phyloP scores from a whole-genome alignment of 2,888 invertebrate species.

The Artemia sp. region DNA sequence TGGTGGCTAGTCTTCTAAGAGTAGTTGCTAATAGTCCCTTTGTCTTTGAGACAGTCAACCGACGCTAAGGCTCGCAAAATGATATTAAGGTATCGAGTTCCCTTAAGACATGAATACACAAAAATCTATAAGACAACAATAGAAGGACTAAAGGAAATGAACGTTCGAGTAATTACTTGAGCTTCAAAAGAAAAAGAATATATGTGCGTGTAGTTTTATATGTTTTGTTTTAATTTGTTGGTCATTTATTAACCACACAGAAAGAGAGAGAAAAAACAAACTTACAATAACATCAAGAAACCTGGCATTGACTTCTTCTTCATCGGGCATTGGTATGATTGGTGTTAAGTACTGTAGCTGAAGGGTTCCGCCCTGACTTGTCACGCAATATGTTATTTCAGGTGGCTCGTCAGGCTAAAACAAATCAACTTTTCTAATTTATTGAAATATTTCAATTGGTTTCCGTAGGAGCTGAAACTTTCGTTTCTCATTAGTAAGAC shows the following conservation, averaged over 20 bases:
- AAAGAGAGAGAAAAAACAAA: conserved; percentile 26
- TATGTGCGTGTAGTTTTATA: not conserved
- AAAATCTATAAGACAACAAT: no score
- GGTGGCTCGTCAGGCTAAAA: conserved; percentile 60
- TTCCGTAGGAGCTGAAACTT: no score
- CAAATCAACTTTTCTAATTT: conserved; percentile 18
- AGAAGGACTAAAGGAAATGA: no score
- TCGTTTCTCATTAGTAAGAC: no score
- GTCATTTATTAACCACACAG: not conserved
- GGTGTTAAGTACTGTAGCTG: conserved; percentile 75
- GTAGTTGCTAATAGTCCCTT: no score
- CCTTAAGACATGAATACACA: no score
- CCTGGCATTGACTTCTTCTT: conserved; percentile 77
- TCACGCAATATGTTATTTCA: conserved; percentile 84
- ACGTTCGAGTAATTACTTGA: not conserved
- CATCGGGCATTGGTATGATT: conserved; percentile 81
- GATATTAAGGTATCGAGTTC: no score
- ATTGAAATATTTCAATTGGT: conserved; percentile 16
- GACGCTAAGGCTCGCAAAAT: no score
- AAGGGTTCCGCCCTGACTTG: conserved; percentile 68
- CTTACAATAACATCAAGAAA: conserved; percentile 82
- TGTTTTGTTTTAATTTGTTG: no score
- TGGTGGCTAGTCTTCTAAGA: no score
- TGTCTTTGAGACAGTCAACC: no score
- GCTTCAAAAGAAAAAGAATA: not conserved